Evolutionary conservation across 2,888 invertebrate genomes (phyloP).

Genomic region (Eupithecia tripunctaria): DNA sequence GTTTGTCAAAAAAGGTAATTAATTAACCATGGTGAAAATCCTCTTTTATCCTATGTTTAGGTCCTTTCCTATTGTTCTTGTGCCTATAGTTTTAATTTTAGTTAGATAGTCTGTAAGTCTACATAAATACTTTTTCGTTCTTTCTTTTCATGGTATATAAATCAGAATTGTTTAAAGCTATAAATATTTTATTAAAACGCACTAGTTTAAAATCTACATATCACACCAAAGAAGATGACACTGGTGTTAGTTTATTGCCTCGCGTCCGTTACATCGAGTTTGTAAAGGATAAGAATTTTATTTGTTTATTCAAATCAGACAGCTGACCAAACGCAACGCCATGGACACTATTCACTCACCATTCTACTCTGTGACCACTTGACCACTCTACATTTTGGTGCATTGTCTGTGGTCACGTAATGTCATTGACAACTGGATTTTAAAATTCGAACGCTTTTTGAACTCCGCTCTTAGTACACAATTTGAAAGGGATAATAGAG

Average conservation of each 20-base stretch:
- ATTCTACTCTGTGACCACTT: constrained; percentile 43
- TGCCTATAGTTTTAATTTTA: too few relatives aligned
- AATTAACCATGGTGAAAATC: too few relatives aligned
- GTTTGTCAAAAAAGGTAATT: too few relatives aligned
- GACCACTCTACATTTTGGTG: constrained; percentile 51
- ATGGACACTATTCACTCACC: constrained; percentile 57
- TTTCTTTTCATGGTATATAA: too few relatives aligned
- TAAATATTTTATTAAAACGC: background rate
- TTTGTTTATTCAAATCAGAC: constrained; percentile 42
- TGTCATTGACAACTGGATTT: constrained; percentile 52
- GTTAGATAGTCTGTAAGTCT: too few relatives aligned
- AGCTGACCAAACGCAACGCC: constrained; percentile 63
- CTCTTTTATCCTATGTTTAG: too few relatives aligned
- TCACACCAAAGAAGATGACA: background rate
- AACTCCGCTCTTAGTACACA: constrained; percentile 34
- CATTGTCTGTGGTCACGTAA: constrained; percentile 80
- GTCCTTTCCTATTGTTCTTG: too few relatives aligned
- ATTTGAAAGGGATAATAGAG: constrained; percentile 36
- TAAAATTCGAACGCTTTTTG: constrained; percentile 32
- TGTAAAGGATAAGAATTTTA: constrained; percentile 15
- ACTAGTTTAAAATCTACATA: background rate
- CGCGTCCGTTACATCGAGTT: constrained; percentile 23
- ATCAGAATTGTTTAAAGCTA: too few relatives aligned
- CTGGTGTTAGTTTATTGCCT: constrained; percentile 11
- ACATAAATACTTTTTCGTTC: too few relatives aligned